phyloP scores from a whole-genome alignment of 2,888 invertebrate species.

The Clepsis dumicolana region DNA sequence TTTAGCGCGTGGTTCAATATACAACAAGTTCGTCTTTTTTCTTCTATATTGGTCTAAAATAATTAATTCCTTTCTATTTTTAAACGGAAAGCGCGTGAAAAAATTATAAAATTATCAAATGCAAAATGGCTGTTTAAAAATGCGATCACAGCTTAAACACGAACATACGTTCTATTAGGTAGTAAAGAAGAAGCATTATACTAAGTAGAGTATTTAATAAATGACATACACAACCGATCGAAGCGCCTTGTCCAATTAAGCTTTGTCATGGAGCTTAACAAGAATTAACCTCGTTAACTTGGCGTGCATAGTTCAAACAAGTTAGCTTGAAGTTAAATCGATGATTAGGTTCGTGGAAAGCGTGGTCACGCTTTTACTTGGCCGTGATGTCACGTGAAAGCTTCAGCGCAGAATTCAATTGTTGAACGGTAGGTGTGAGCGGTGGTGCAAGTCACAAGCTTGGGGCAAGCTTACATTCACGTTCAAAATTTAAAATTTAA shows the following conservation, averaged over 20 bases:
- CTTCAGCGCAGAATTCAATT: constrained; percentile 24
- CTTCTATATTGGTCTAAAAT: no score
- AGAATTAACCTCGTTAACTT: constrained; percentile 35
- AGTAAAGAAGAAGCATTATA: no score
- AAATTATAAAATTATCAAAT: no score
- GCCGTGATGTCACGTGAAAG: constrained; percentile 46
- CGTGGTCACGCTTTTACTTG: constrained; percentile 50
- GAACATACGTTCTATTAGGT: no score
- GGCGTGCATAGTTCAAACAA: constrained; percentile 21
- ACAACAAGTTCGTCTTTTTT: no score
- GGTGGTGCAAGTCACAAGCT: constrained; percentile 13
- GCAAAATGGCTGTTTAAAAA: no score
- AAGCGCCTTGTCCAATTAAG: background rate
- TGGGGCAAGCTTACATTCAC: no score
- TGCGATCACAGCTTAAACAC: no score
- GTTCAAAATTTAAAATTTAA: no score
- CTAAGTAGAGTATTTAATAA: background rate
- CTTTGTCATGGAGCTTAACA: constrained; percentile 25
- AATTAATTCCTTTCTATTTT: no score
- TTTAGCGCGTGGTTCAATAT: no score
- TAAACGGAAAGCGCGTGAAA: no score
- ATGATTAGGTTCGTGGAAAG: constrained; percentile 45
- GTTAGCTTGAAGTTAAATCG: constrained; percentile 36
- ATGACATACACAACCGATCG: background rate
- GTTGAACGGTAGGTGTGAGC: constrained; percentile 23